These are phyloP conservation scores for Andrena cerasifolii DNA, from an alignment of 1,140 invertebrate species.

Conservation along the genomic window DNA sequence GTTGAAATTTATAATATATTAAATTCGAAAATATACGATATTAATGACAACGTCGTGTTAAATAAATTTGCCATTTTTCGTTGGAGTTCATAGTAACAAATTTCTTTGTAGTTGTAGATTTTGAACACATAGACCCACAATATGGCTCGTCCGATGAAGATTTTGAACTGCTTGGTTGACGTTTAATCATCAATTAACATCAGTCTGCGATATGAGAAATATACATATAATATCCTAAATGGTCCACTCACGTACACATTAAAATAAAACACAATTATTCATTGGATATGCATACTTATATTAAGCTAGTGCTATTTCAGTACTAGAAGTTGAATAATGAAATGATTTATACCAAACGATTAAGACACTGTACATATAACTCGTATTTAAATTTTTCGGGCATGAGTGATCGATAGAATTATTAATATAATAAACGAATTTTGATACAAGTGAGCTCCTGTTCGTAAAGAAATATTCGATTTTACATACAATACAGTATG, in stretches of 20 bases:
- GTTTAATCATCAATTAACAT: slow-evolving; percentile 42
- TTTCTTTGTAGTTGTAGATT: slow-evolving; percentile 74
- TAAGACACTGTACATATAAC: slow-evolving; percentile 41
- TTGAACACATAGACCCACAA: slow-evolving; percentile 76
- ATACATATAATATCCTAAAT: slow-evolving; percentile 27
- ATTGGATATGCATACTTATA: slow-evolving; percentile 24
- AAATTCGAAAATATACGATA: not conserved
- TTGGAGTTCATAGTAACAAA: slow-evolving; percentile 9
- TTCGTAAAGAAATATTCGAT: slow-evolving; percentile 15
- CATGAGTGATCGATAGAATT: slow-evolving; percentile 22
- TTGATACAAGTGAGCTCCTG: not conserved
- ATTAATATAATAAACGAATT: slow-evolving; percentile 12
- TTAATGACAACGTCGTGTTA: slow-evolving; percentile 12
- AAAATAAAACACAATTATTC: slow-evolving; percentile 27
- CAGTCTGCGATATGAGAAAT: slow-evolving; percentile 19
- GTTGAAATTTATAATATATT: not conserved
- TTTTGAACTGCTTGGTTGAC: slow-evolving; percentile 84
- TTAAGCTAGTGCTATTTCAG: slow-evolving; percentile 27
- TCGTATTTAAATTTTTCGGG: slow-evolving; percentile 34
- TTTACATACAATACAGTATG: slow-evolving; percentile 3
- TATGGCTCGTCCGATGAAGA: slow-evolving; percentile 84
- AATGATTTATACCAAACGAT: slow-evolving; percentile 42
- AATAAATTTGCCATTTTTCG: slow-evolving; percentile 11
- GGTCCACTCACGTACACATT: slow-evolving; percentile 12
- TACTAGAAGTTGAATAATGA: slow-evolving; percentile 33